Evolutionary conservation across 2,113 vertebrate species (phyloP), one percentile per base, ranked within the genome.

Genomic region (Myiozetetes cayanensis): DNA sequence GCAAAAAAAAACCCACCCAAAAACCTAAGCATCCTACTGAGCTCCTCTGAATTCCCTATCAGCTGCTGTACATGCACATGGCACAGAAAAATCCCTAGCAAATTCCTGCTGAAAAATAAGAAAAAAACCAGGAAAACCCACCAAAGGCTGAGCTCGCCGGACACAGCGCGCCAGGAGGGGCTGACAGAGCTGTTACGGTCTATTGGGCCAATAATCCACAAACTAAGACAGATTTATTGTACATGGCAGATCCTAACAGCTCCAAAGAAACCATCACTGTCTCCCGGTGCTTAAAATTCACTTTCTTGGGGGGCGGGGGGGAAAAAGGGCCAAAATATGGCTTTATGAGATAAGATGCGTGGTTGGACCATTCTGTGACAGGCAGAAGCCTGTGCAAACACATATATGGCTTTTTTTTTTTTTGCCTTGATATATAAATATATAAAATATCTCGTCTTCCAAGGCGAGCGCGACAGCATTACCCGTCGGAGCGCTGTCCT

Each of bases 151-250:
- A 92, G 89, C 90, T 83, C 5, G 6, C 96, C 27, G 95, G 94
- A 96, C 87, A 89, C 89, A 86, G 85, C 72, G 8, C 24, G 35
- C 95, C 96, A 97, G 96, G 94, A 96, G 96, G 89, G 94, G 87
- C 94, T 96, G 96, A 93, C 94, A 96, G 96, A 96, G 94, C 96
- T 89, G 95, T 94, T 97, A 92, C 71, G 94, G 87, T 97, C 96
- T 96, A 96, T 95, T 94, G 78, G 94, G 95, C 93, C 96, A 94
- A 95, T 96, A 96, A 97, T 96, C 96, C 93, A 88, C 95, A 95
- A 97, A 96, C 94, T 96, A 96, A 97, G 89, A 97, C 27, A 91
- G 96, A 95, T 97, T 97, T 97, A 97, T 96, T 94, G 95, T 95
- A 97, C 95, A 96, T 95, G 91, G 92, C 94, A 96, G 94, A 96